Base-by-base conservation (phyloP, 2,797 vertebrate genomes). In the Chaenodraco wilsoni region DNA sequence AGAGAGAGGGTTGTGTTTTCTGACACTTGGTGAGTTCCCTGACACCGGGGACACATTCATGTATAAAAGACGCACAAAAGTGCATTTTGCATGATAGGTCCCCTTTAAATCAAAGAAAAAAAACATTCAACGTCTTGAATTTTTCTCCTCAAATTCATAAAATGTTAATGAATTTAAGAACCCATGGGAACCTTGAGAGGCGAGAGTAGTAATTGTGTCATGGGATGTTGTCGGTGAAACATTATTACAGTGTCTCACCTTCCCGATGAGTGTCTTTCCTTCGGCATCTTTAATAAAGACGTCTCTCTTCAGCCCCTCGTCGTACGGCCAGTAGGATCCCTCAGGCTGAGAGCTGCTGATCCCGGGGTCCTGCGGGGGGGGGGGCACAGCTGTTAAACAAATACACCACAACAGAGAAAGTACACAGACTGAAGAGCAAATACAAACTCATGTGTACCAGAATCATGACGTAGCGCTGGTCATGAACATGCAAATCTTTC, bases 391-490 rank as follows among this genome's bases (percentile, higher is more conserved):
- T 6, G n/a, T 57, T 23, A 52, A 6, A 71, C 11, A 58, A 21
- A 23, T 12, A 19, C 2, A 55, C 17, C 9, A 23, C 19, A 17
- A 37, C 33, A 51, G 19, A 49, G 8, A 48, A 11, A 48, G 51
- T 17, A 45, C 9, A 50, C 11, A 31, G 3, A 2, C 7, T 5
- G 3, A 1, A 43, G 40, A n/a, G 15, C 12, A n/a, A 48, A 27
- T 4, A 13, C n/a, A 54, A 61, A 49, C 1, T 6, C 8, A 4
- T 31, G 19, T 12, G 21, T 95, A 98, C 97, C 95, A 97, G 75
- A 75, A 98, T 97, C 84, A 96, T 94, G 76, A 98, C 95, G 0
- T 98, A 98, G 80, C 0, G 93, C 75, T 97, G 96, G 79, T 94
- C 79, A 0, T 97, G 96, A 62, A 82, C 88, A 65, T 97, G 97